These are phyloP conservation scores for Melitaea cinxia DNA, from an alignment of 1,140 invertebrate genomes.

Conservation along the genomic window DNA sequence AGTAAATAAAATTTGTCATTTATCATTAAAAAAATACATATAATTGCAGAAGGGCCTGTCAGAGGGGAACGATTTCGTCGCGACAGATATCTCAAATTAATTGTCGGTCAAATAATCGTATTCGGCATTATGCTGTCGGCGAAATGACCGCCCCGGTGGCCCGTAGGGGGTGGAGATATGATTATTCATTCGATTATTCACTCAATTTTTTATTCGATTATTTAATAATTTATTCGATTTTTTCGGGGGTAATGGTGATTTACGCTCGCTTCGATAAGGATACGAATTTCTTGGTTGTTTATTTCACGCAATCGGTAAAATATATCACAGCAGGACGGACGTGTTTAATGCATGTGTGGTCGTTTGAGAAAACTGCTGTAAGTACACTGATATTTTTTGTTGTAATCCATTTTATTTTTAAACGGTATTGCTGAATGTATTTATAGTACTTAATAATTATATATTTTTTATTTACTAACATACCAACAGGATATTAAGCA, in stretches of 20 bases:
- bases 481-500: no score
- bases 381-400: no score
- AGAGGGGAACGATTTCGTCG: slow-evolving; percentile 54
- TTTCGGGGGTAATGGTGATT: slow-evolving; percentile 36
- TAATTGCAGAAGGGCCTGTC: slow-evolving; percentile 54
- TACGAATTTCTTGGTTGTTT: background rate
- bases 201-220: slow-evolving; percentile 36
- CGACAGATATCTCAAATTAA: slow-evolving; percentile 56
- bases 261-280: slow-evolving; percentile 32
- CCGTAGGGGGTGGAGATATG: slow-evolving; percentile 39
- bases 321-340: slow-evolving; percentile 38
- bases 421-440: no score
- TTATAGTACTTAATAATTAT: no score
- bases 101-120: slow-evolving; percentile 47
- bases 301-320: slow-evolving; percentile 30
- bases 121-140: slow-evolving; percentile 18
- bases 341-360: background rate
- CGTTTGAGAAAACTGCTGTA: slow-evolving; percentile 7
- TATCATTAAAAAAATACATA: slow-evolving; percentile 42
- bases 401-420: no score
- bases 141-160: slow-evolving; percentile 51
- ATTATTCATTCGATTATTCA: slow-evolving; percentile 20
- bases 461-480: background rate
- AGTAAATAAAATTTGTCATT: slow-evolving; percentile 15
- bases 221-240: no score